Evolutionary conservation across 92 coral and sea anemone species (phyloP).

Genomic region (Muricea muricata): DNA sequence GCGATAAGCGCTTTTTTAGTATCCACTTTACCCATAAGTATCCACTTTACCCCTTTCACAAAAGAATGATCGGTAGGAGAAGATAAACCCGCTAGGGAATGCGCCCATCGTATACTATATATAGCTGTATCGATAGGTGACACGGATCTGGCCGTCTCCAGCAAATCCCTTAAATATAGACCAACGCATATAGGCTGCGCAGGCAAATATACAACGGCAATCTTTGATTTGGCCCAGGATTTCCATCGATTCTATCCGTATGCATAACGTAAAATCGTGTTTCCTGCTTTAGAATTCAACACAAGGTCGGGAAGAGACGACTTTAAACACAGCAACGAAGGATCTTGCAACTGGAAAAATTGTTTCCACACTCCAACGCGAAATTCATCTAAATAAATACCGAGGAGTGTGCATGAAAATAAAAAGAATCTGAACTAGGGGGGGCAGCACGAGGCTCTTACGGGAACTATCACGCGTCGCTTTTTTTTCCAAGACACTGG

Average conservation of each 20-base stretch:
- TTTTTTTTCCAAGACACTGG: too few relatives aligned
- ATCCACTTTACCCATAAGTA: too few relatives aligned
- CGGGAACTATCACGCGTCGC: too few relatives aligned
- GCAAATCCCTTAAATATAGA: constrained; percentile 20
- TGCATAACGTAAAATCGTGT: constrained; percentile 28
- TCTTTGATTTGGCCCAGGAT: constrained; percentile 27
- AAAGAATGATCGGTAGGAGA: constrained; percentile 54
- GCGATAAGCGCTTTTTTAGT: not conserved
- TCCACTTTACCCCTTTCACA: constrained; percentile 3
- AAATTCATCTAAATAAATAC: not conserved
- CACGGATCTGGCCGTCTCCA: constrained; percentile 42
- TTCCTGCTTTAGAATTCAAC: constrained; percentile 31
- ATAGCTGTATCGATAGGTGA: constrained; percentile 46
- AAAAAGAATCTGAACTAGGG: not conserved
- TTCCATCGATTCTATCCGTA: constrained; percentile 46
- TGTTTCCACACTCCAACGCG: not conserved
- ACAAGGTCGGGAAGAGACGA: constrained; percentile 11
- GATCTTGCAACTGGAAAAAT: not conserved
- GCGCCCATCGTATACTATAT: constrained; percentile 55
- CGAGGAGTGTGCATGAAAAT: not conserved
- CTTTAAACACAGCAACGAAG: not conserved
- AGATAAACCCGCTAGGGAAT: constrained; percentile 31
- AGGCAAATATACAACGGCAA: constrained; percentile 23
- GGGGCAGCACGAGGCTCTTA: too few relatives aligned
- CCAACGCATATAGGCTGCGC: constrained; percentile 1